phyloP scores from a whole-genome alignment of 2,888 invertebrate species.

The Polyploca ridens region DNA sequence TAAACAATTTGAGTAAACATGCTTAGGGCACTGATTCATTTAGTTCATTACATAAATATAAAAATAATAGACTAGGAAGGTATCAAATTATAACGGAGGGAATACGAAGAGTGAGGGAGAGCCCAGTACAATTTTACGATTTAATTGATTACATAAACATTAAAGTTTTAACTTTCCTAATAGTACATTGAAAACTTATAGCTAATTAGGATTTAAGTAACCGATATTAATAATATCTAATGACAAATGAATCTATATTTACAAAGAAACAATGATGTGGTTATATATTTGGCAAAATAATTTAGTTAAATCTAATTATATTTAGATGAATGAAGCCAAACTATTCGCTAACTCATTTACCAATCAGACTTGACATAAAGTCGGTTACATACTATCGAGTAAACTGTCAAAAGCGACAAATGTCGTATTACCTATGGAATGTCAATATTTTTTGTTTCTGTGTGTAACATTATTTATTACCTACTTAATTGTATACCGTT shows the following conservation, averaged over 20 bases:
- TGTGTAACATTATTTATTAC: slow-evolving; percentile 21
- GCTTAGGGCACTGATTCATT: not conserved
- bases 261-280: slow-evolving; percentile 64
- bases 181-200: slow-evolving; percentile 32
- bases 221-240: slow-evolving; percentile 33
- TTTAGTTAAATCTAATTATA: slow-evolving; percentile 56
- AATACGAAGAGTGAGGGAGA: slow-evolving; percentile 43
- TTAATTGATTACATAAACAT: slow-evolving; percentile 28
- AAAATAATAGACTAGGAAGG: slow-evolving; percentile 42
- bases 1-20: not conserved
- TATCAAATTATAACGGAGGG: slow-evolving; percentile 48
- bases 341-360: slow-evolving; percentile 32
- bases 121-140: slow-evolving; percentile 40
- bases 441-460: slow-evolving; percentile 14
- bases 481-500: slow-evolving; percentile 10
- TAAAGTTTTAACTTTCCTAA: slow-evolving; percentile 17
- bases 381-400: slow-evolving; percentile 49
- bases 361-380: slow-evolving; percentile 48
- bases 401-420: slow-evolving; percentile 35
- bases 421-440: slow-evolving; percentile 17
- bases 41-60: slow-evolving; percentile 38
- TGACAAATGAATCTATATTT: slow-evolving; percentile 67
- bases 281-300: slow-evolving; percentile 80
- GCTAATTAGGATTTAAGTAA: slow-evolving; percentile 47
- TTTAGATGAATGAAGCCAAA: slow-evolving; percentile 52